Base-by-base conservation (phyloP, 2,113 vertebrate genomes). In the Gallinago media region DNA sequence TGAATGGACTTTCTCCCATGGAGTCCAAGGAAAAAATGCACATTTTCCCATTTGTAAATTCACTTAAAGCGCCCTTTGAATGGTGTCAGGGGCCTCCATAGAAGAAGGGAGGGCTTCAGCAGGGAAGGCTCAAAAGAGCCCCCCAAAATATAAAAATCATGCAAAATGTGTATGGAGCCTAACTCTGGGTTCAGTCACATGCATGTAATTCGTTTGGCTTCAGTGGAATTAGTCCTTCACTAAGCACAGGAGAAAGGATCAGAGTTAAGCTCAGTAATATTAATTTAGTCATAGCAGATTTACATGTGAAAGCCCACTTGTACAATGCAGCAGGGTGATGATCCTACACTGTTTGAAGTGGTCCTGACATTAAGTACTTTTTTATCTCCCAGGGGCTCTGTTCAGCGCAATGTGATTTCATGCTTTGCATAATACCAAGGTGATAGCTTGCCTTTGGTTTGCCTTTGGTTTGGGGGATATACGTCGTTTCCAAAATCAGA, bases 361-460 rank as follows among this genome's bases (percentile, higher is more conserved):
- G 59, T 67, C 55, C 46, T 88, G 78, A 46, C 67, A 62, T 29
- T 54, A 42, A 88, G 25, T 34, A 77, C 42, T 74, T 82, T 50
- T 32, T 73, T 59, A 54, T 90, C 67, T 92, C 92, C 63, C 46
- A n/a, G 32, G 61, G 42, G 18, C 29, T 90, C 38, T 71, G 32
- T 50, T 92, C 27, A 9, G 14, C 52, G 26, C 4, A 6, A 29
- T 71, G 38, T 34, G 62, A 80, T 88, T 95, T 90, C 68, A 79
- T 16, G 58, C 71, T 93, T 94, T 89, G 63, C 46, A n/a, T 83
- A 88, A 93, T 34, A 38, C 27, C 50, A 83, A 80, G 67, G 50
- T 92, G 89, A 83, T 38, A 58, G 47, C 8, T 78, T 89, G 62
- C 74, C 92, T 95, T 94, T 89, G 80, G 11, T 83, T 78, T 90